Conservation (phyloP, 2,888 invertebrate genomes). For the Tetrapedia diversipes region DNA sequence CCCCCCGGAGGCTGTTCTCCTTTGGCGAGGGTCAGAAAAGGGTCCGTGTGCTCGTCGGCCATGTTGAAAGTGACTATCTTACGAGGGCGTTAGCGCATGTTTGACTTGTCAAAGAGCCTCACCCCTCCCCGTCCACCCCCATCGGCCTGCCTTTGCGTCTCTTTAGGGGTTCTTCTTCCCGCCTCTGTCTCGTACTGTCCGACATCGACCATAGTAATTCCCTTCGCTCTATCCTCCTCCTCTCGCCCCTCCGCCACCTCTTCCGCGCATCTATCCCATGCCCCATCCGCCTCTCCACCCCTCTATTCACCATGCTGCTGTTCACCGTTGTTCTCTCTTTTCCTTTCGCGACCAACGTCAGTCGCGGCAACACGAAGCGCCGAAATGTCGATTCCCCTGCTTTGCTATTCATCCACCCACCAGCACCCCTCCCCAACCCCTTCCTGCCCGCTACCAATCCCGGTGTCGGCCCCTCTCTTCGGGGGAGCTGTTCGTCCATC, state of each 20-base stretch:
- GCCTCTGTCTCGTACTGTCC: slow-evolving; percentile 59
- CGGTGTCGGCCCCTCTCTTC: not conserved
- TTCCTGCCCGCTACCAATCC: not conserved
- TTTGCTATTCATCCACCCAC: slow-evolving; percentile 35
- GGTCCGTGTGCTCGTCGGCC: slow-evolving; percentile 59
- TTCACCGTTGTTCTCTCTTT: slow-evolving; percentile 38
- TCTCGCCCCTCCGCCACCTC: not conserved
- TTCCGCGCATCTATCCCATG: no score
- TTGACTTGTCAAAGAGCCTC: slow-evolving; percentile 74
- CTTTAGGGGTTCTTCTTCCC: slow-evolving; percentile 59
- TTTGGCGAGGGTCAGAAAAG: slow-evolving; percentile 63
- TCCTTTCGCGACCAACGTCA: slow-evolving; percentile 37
- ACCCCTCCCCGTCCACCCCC: slow-evolving; percentile 24
- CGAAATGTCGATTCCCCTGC: slow-evolving; percentile 56
- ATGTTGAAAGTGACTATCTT: slow-evolving; percentile 67
- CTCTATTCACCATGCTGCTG: slow-evolving; percentile 23
- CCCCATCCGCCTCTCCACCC: slow-evolving; percentile 1
- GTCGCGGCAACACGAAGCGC: slow-evolving; percentile 38
- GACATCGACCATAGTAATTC: slow-evolving; percentile 63
- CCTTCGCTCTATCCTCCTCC: slow-evolving; percentile 23
- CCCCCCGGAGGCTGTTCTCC: slow-evolving; percentile 52
- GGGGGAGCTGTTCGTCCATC: slow-evolving; percentile 34
- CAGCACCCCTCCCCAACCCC: not conserved
- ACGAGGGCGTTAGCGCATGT: slow-evolving; percentile 73
- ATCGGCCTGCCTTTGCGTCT: slow-evolving; percentile 58